Base-by-base conservation (phyloP, 2,113 vertebrate species). In the Scomber colias region DNA sequence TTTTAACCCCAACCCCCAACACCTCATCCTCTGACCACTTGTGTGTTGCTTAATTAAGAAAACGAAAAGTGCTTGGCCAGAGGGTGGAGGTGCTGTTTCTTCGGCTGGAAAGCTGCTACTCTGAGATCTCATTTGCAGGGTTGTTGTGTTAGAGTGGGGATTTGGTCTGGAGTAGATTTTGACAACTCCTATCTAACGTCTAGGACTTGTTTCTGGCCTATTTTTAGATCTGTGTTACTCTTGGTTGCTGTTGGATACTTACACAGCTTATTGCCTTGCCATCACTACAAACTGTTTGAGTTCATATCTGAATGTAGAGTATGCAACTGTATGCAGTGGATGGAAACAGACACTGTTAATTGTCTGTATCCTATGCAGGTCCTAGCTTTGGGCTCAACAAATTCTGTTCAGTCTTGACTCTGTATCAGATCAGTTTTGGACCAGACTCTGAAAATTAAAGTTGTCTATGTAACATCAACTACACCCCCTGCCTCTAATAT, bases 191-290 rank as follows among this genome's bases (percentile, higher is more conserved):
- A 48, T 56, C 31, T 73, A 50, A 82, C 8, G 35, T 55, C 16
- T 62, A 68, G 55, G 11, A 50, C 13, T 54, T 5, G 19, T 78
- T 85, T 72, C 24, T 24, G 6, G 40, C 11, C 49, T 75, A 61
- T 85, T 77, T 75, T 79, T 74, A n/a, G 19, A 75, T 53, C 55
- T 64, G 15, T 59, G 54, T 48, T 62, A 53, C 19, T 63, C 27
- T 55, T 54, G 40, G 73, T 35, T 67, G 30, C 65, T 49, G 10
- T 62, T 61, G 0, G 60, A 63, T 0, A 1, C 49, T 70, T 74
- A 71, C 16, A 61, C 61, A 0, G 24, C 65, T 62, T 27, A 17
- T 57, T 14, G 1, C 21, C 15, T 49, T 19, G 21, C 11, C 1
- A 14, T 48, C 15, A 0, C 53, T 54, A 19, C 16, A 46, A 59